Base-by-base conservation (phyloP, 2,113 vertebrate species). In the Gnathonemus echidnorhynchus region DNA sequence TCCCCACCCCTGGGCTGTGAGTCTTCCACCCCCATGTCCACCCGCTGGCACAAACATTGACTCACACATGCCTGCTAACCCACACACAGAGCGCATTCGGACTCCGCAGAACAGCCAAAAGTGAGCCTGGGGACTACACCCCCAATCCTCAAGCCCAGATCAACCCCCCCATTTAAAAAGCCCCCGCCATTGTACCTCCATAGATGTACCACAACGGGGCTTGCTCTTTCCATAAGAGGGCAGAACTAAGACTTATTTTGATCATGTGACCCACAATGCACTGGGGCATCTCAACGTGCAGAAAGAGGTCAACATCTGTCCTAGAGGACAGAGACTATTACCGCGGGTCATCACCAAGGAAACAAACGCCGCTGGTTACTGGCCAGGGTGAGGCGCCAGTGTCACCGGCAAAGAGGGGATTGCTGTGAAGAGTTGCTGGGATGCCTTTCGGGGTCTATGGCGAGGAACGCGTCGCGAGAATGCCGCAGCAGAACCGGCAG, bases 31-130 rank as follows among this genome's bases (percentile, higher is more conserved):
- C 21, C 56, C 24, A 24, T 1, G 9, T 89, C n/a, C 27, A 46
- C 27, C 19, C 31, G 17, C 70, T 77, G 35, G 35, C 70, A 77
- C 31, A 77, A 77, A 77, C 70, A 77, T 39, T 77, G 35, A 15
- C 15, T 35, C 70, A 19, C 35, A 66, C 62, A 66, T 9, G 49
- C 91, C 86, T 89, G 91, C 88, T 88, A 66, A 13, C 91, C 46
- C 27, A 66, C 49, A 48, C 8, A 89, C 50, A 46, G 13, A 90
- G 58, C 58, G 4, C n/a, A 31, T 27, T 66, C 9, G 62, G n/a
- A 66, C 62, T n/a, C 62, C 9, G 9, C 15, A 85, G 7, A 11
- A 27, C 70, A 15, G 4, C 70, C 35, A 13, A 77, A 39, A 77
- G 35, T 15, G 70, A 77, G 31, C 1, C 35, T 17, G 70, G 15